Conservation (phyloP, 2,797 vertebrate species). For the Argyrosomus regius region DNA sequence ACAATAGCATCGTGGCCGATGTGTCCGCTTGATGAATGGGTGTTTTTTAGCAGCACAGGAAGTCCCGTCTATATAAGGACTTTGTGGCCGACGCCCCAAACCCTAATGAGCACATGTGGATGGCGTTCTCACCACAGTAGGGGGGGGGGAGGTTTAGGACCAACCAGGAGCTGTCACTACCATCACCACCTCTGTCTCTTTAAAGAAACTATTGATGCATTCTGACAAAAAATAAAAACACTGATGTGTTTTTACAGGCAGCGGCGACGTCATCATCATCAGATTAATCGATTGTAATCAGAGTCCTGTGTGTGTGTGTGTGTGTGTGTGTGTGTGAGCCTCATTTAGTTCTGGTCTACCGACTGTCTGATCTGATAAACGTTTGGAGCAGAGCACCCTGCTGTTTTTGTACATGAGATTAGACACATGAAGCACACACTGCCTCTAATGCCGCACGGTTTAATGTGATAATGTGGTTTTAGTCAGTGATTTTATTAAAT, state of each 20-base stretch:
- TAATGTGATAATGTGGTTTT: slow-evolving; percentile 39
- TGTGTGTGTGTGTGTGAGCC: slow-evolving; percentile 30
- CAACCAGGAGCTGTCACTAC: slow-evolving; percentile 45
- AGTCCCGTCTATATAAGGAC: slow-evolving; percentile 71
- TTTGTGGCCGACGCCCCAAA: slow-evolving; percentile 62
- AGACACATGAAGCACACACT: slow-evolving; percentile 28
- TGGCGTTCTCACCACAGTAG: slow-evolving; percentile 40
- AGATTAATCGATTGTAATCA: slow-evolving; percentile 69
- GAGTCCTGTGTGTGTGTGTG: slow-evolving; percentile 22
- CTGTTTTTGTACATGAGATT: slow-evolving; percentile 52
- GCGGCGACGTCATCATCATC: slow-evolving; percentile 34
- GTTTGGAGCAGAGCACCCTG: slow-evolving; percentile 48
- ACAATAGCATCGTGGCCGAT: slow-evolving; percentile 63
- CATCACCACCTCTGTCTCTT: slow-evolving; percentile 35
- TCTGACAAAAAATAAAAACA: slow-evolving; percentile 25
- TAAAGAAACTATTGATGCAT: slow-evolving; percentile 31
- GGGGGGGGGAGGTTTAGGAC: slow-evolving; percentile 1
- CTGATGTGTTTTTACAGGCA: slow-evolving; percentile 45
- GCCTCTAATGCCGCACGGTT: slow-evolving; percentile 3
- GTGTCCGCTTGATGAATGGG: slow-evolving; percentile 64
- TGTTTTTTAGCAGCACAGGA: slow-evolving; percentile 66
- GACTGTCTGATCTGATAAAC: slow-evolving; percentile 72
- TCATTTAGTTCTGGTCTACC: slow-evolving; percentile 64
- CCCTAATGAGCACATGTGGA: slow-evolving; percentile 71
- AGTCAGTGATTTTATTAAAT: slow-evolving; percentile 40